A percentile compares a stretch with the other conserved stretches of the same genome.
Evolutionary conservation across 2,888 invertebrate genomes (phyloP).

Genomic region (Xanthorhoe designata): DNA sequence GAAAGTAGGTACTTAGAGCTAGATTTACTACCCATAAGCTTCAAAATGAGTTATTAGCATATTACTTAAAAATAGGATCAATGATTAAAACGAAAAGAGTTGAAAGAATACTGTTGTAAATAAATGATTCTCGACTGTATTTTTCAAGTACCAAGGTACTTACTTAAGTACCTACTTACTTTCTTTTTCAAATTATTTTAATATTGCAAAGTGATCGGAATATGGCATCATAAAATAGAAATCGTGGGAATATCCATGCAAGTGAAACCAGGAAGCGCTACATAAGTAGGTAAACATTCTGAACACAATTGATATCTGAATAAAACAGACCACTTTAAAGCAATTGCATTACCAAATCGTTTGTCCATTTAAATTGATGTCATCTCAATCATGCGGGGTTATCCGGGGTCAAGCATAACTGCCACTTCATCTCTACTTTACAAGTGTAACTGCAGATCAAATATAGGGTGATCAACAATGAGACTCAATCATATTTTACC

Average conservation of each 20-base stretch:
- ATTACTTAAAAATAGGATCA: too few relatives aligned
- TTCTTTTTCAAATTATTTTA: too few relatives aligned
- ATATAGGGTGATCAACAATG: slow-evolving; percentile 10
- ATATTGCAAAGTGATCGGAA: too few relatives aligned
- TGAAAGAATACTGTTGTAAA: not conserved
- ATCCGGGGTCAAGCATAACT: slow-evolving; percentile 41
- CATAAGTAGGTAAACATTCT: not conserved
- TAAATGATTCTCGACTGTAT: not conserved
- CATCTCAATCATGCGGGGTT: slow-evolving; percentile 40
- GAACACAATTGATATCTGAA: not conserved
- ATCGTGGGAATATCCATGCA: not conserved
- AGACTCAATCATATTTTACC: slow-evolving; percentile 1
- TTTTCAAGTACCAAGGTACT: not conserved
- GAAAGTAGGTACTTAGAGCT: too few relatives aligned
- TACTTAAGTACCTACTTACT: too few relatives aligned
- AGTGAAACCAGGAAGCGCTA: not conserved
- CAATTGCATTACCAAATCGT: slow-evolving; percentile 32
- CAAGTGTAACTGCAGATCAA: slow-evolving; percentile 43
- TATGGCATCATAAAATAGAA: too few relatives aligned
- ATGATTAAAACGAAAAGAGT: too few relatives aligned
- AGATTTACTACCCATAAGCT: too few relatives aligned
- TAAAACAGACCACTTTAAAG: slow-evolving; percentile 15
- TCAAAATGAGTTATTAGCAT: too few relatives aligned
- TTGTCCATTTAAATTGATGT: slow-evolving; percentile 38
- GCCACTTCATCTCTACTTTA: slow-evolving; percentile 33